Percentiles rank a stretch among this genome's conserved stretches.
phyloP scores from a whole-genome alignment of 2,113 vertebrate genomes.

The Pelecanoides urinatrix region DNA sequence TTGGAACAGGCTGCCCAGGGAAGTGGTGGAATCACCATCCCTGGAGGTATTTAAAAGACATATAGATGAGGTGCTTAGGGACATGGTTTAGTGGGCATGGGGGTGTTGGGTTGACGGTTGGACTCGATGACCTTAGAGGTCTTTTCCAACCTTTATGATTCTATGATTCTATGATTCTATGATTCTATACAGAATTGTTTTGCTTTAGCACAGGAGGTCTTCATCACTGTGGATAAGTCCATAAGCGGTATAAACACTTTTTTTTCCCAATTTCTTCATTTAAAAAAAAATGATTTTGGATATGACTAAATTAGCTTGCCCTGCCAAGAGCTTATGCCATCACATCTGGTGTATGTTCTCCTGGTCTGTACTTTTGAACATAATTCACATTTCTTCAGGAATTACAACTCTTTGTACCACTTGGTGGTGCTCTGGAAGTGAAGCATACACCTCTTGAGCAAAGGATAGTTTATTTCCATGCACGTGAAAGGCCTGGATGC shows the following conservation, averaged over 20 bases:
- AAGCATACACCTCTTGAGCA: not conserved
- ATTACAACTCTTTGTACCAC: not conserved
- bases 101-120: no score
- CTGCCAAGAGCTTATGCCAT: not conserved
- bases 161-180: no score
- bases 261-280: not conserved
- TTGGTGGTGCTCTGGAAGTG: not conserved
- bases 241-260: not conserved
- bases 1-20: no score
- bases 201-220: not conserved
- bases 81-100: no score
- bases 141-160: no score
- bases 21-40: no score
- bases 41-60: no score
- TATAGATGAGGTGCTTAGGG: no score
- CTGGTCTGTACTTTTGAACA: not conserved
- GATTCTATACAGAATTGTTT: not conserved
- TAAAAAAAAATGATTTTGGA: not conserved
- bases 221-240: not conserved
- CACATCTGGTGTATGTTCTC: not conserved
- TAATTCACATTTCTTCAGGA: not conserved
- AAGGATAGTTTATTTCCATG: not conserved
- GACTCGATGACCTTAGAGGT: no score
- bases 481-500: not conserved
- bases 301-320: not conserved